Conservation (phyloP, 1,140 invertebrate species). For the Brachionus rubens region DNA sequence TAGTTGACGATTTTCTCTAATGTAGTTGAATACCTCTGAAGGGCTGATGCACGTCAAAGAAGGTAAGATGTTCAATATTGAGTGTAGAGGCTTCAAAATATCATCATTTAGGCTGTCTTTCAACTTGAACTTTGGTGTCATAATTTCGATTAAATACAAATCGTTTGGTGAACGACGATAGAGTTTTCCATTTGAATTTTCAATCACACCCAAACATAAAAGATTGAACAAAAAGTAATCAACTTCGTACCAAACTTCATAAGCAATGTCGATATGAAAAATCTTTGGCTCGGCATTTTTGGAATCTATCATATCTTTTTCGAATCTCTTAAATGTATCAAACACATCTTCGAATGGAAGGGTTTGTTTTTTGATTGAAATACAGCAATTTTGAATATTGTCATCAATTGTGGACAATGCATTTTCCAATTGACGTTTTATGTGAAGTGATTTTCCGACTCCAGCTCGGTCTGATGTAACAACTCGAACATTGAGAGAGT, state of each 20-base stretch:
- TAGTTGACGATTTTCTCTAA: neutral
- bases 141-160: conserved; percentile 46
- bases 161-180: neutral
- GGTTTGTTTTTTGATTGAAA: conserved; percentile 21
- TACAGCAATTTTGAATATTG: neutral
- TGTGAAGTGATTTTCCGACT: conserved; percentile 48
- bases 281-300: neutral
- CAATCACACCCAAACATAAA: neutral
- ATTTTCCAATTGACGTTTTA: conserved; percentile 49
- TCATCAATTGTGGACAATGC: neutral
- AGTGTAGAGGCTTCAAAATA: conserved; percentile 47
- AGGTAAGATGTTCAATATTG: conserved; percentile 8
- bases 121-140: conserved; percentile 43
- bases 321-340: neutral
- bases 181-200: conserved; percentile 16
- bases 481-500: conserved; percentile 50
- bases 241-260: conserved; percentile 33
- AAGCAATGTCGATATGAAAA: conserved; percentile 42
- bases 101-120: neutral
- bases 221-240: conserved; percentile 42
- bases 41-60: neutral
- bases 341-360: conserved; percentile 12
- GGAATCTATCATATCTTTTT: conserved; percentile 47
- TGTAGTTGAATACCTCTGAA: neutral
- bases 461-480: conserved; percentile 16